phyloP scores from a whole-genome alignment of 2,797 vertebrate species.

The Notolabrus celidotus region DNA sequence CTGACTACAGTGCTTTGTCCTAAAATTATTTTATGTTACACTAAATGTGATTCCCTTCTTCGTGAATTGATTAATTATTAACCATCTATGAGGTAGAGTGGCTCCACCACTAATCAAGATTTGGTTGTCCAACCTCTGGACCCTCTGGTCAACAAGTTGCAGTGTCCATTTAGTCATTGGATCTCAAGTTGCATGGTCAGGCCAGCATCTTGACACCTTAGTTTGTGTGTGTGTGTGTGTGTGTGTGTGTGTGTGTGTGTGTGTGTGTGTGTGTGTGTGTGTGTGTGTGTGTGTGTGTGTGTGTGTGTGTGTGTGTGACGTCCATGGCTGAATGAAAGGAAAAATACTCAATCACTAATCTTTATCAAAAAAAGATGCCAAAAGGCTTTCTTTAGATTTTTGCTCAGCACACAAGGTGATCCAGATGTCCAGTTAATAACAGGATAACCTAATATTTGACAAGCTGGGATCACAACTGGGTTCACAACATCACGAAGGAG shows the following conservation, averaged over 20 bases:
- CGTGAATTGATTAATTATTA: background rate
- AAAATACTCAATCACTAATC: too few species aligned
- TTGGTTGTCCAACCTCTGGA: too few species aligned
- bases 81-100: background rate
- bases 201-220: background rate
- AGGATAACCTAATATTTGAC: background rate
- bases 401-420: background rate
- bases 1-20: background rate
- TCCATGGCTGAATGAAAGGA: too few species aligned
- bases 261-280: too few species aligned
- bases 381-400: too few species aligned
- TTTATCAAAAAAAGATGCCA: too few species aligned
- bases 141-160: background rate
- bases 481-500: slow-evolving; percentile 21
- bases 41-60: background rate
- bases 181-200: background rate
- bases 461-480: too few species aligned
- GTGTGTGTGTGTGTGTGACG: too few species aligned
- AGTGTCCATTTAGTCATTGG: background rate
- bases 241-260: too few species aligned
- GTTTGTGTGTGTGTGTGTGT: too few species aligned
- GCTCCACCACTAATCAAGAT: background rate
- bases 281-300: too few species aligned
- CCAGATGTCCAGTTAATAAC: slow-evolving; percentile 10
- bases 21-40: background rate